phyloP scores from a whole-genome alignment of 1,140 invertebrate species.

The Drosophila funebris region DNA sequence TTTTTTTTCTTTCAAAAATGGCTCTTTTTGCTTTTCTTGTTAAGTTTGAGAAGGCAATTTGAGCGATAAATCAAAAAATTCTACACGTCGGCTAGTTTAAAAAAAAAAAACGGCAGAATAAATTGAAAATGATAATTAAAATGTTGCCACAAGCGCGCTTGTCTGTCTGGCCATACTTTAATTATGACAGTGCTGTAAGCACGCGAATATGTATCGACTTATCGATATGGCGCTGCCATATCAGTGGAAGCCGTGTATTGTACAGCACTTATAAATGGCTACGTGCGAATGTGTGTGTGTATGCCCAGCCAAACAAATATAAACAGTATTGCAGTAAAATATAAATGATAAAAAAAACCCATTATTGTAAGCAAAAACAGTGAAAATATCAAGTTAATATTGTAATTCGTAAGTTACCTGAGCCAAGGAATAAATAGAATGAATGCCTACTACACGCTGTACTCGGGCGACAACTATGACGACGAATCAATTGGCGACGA shows the following conservation, averaged over 20 bases:
- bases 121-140: no score
- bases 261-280: constrained; percentile 23
- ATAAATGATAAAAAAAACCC: constrained; percentile 4
- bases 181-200: neutral
- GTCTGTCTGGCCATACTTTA: neutral
- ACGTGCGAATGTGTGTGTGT: constrained; percentile 37
- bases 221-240: neutral
- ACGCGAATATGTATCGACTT: neutral
- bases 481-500: constrained; percentile 72
- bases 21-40: no score
- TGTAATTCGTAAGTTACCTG: neutral
- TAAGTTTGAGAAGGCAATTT: no score
- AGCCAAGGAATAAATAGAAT: constrained; percentile 15
- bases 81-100: no score
- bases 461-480: constrained; percentile 63
- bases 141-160: no score
- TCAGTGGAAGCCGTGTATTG: neutral
- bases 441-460: constrained; percentile 61
- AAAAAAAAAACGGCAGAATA: no score
- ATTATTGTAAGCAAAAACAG: neutral
- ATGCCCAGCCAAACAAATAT: constrained; percentile 22
- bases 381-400: neutral
- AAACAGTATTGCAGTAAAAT: constrained; percentile 26
- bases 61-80: no score
- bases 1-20: no score